Conservation (phyloP, 2,113 vertebrate genomes). For the Eira barbara region DNA sequence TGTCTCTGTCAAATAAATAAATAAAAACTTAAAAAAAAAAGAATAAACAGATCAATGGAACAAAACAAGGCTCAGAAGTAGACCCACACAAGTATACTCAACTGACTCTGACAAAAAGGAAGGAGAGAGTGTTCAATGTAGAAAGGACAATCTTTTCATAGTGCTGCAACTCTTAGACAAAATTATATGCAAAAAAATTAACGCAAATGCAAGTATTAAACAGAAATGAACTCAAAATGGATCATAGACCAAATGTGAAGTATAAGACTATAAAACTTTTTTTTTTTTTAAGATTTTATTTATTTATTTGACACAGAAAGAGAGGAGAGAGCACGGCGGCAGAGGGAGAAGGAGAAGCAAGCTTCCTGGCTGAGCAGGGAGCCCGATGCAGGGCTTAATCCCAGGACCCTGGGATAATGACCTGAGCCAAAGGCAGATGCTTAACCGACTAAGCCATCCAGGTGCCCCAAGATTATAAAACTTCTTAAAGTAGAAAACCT, state of each 20-base stretch:
- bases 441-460: too few species aligned
- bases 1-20: too few species aligned
- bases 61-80: neutral
- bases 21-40: too few species aligned
- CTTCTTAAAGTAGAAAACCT: neutral
- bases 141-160: neutral
- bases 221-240: conserved; percentile 17
- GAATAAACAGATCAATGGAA: neutral
- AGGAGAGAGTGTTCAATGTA: neutral
- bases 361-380: too few species aligned
- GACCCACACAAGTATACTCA: neutral
- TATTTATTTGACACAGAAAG: too few species aligned
- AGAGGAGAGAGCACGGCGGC: too few species aligned
- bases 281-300: neutral
- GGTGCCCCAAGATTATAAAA: neutral
- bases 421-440: too few species aligned
- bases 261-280: neutral
- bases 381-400: too few species aligned
- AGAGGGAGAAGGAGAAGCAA: too few species aligned
- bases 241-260: neutral
- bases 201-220: neutral
- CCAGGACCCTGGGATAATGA: too few species aligned
- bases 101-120: neutral
- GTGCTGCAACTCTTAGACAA: neutral
- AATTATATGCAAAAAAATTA: neutral